Evolutionary conservation across 1,140 invertebrate species (phyloP), one percentile per base, ranked within the genome.

Genomic region (Drosophila teissieri): DNA sequence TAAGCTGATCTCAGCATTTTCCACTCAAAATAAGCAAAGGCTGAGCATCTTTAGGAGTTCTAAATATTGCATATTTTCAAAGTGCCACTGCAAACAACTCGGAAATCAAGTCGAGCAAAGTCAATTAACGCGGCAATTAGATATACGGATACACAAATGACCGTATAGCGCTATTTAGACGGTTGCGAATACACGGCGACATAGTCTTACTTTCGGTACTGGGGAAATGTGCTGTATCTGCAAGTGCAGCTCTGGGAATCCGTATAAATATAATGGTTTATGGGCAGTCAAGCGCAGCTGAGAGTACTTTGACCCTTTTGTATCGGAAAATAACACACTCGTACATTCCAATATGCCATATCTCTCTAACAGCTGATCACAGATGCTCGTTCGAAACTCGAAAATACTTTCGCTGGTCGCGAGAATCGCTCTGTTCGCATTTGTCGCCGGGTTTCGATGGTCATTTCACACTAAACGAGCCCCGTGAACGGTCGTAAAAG

Each of bases 41-140:
- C 39, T 69, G 58, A 46, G 63, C 19, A 19, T 19, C 19, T 19
- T 19, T 72, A 49, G 68, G 60, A 62, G 80, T 76, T 72, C 80
- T 76, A 80, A 84, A 80, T 84, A 72, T 56, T 64, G 56, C 46
- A 46, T 51, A 57, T 27, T 54, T 46, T 56, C 55, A 62, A 83
- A 74, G 77, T 76, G 65, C 53, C 57, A 78, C 36, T 46, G 80
- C 62, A 75, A 78, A 74, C 53, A 80, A 45, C 58, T 76, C 56
- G 60, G 61, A 65, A 65, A 73, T 73, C 73, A 51, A 80, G 70
- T 77, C 55, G 65, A 65, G 68, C 67, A 56, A 67, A 67, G 42
- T 12, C 62, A 84, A 80, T 84, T 77, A 85, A 80, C 67, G 68
- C 63, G 49, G 70, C 69, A 85, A 85, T 80, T 85, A 79, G 45